Conservation (phyloP, 2,113 vertebrate genomes). For the Cottus gobio region DNA sequence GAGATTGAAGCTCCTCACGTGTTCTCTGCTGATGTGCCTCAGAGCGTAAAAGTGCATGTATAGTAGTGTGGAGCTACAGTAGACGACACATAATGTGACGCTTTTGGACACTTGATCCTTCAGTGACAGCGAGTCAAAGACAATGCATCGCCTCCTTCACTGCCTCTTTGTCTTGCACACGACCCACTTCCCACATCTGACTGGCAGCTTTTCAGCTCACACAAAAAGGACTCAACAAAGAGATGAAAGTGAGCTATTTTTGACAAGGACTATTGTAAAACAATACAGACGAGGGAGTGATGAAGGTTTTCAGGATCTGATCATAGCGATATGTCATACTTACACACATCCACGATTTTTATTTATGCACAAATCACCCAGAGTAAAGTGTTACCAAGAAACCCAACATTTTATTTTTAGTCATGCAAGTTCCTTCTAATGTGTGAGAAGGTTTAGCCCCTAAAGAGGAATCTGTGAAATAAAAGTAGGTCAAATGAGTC, state of each 20-base stretch:
- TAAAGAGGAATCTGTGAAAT: constrained; percentile 63
- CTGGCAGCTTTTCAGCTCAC: constrained; percentile 45
- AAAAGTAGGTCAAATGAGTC: constrained; percentile 1
- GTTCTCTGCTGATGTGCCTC: background rate
- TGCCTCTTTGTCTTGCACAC: constrained; percentile 45
- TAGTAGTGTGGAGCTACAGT: constrained; percentile 1
- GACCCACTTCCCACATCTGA: constrained; percentile 30
- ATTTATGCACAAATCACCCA: constrained; percentile 2
- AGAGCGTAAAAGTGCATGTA: background rate
- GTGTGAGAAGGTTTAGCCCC: constrained; percentile 22
- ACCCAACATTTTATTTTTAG: constrained; percentile 2
- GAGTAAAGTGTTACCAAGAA: background rate
- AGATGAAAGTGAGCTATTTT: constrained; percentile 6
- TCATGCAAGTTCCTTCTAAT: background rate
- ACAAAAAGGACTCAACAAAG: constrained; percentile 35
- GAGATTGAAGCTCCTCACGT: background rate
- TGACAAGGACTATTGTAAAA: constrained; percentile 30
- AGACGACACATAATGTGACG: constrained; percentile 3
- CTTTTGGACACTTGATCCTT: constrained; percentile 11
- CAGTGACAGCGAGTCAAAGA: constrained; percentile 1
- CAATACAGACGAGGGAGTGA: background rate
- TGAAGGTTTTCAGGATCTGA: constrained; percentile 6
- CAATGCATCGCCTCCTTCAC: constrained; percentile 31
- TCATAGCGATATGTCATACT: constrained; percentile 19
- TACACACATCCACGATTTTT: background rate